Percentiles rank a stretch among this genome's conserved stretches.
Conservation (phyloP, 2,797 vertebrate genomes). For the Epinephelus awoara region DNA sequence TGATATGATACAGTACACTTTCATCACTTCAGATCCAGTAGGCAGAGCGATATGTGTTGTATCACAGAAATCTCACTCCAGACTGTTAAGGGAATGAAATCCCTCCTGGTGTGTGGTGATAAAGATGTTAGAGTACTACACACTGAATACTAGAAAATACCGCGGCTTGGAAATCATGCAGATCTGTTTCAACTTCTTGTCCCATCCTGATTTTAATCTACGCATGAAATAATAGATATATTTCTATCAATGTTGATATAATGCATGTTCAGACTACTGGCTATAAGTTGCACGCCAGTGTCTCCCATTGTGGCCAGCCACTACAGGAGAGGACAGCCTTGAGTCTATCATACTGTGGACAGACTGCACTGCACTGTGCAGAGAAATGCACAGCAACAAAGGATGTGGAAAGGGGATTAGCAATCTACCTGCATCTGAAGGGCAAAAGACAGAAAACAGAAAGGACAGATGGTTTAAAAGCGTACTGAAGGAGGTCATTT, state of each 20-base stretch:
- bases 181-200: neutral
- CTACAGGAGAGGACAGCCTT: neutral
- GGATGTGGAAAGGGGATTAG: neutral
- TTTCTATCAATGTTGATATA: slow-evolving; percentile 3
- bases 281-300: neutral
- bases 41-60: neutral
- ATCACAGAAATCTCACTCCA: neutral
- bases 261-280: neutral
- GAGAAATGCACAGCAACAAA: neutral
- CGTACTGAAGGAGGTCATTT: neutral
- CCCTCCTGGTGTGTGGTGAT: neutral
- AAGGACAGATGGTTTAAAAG: neutral
- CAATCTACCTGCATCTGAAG: neutral
- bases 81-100: neutral
- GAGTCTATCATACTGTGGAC: neutral
- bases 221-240: neutral
- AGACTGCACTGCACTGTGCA: neutral
- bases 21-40: neutral
- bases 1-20: no score
- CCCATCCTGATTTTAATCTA: neutral
- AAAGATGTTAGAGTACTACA: neutral
- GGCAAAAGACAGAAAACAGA: neutral
- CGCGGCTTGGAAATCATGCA: neutral
- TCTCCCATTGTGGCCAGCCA: neutral
- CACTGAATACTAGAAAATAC: neutral